Base-by-base conservation (phyloP, 2,797 vertebrate species). In the Intellagama lesueurii region DNA sequence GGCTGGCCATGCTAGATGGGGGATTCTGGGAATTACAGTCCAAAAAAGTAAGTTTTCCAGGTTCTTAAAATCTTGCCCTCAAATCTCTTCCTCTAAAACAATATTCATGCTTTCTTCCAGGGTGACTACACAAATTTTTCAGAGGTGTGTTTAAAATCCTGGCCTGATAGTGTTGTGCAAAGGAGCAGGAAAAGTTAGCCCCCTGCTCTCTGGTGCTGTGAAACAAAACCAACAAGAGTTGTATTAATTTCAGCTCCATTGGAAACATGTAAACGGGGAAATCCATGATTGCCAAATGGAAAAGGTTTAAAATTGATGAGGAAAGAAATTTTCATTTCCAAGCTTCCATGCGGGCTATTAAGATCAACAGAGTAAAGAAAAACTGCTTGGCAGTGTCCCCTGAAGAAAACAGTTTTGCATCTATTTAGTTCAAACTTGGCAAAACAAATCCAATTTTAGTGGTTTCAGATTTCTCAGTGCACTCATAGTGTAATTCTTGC, bases 321-420 rank as follows among this genome's bases (percentile, higher is more conserved):
- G 93, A 92, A 93, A 93, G 88, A 95, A 95, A 92, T 88, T 83
- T 95, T 95, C 4, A 92, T 96, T 95, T 95, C 84, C 87, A 93
- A 93, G 93, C 91, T 94, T 94, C 92, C 88, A 91, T 95, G 87
- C 22, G 5, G 93, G 88, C 92, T 95, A 94, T 95, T 95, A 96
- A 95, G 95, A 93, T 93, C 95, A 95, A 47, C 93, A 93, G 96
- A 95, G 90, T 92, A 96, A 96, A 96, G 94, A 96, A 94, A 95
- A 95, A 95, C 92, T 95, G 92, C 86, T 90, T 95, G 96, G 95
- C 96, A 95, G 83, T 94, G 94, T 76, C 92, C 93, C 94, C 94
- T 92, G 90, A 94, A 94, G 93, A 76, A 89, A 95, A 92, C 22
- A 85, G 78, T 66, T 83, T 94, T 94, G 89, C 92, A 94, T 95